phyloP scores from a whole-genome alignment of 1,140 invertebrate genomes.

The Drosophila kurseongensis region DNA sequence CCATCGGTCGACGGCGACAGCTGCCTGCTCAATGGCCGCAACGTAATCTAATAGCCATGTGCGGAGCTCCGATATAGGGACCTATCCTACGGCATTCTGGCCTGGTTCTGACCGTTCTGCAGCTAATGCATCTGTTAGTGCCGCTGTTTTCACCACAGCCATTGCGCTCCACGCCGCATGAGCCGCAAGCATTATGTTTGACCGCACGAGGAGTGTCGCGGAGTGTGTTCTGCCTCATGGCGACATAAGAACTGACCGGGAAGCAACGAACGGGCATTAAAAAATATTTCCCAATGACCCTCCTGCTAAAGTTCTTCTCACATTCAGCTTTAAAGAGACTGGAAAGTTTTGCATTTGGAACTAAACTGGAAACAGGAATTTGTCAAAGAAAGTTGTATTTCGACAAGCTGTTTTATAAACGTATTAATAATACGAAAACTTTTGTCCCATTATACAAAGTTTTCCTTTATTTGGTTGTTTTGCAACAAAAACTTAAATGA shows the following conservation, averaged over 20 bases:
- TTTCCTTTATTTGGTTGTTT: no score
- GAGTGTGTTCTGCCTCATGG: conserved; percentile 35
- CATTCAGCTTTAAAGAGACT: conserved; percentile 33
- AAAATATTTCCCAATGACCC: conserved; percentile 13
- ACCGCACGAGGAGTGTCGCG: conserved; percentile 41
- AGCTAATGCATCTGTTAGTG: conserved; percentile 68
- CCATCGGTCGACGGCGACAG: conserved; percentile 30
- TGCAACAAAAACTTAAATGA: no score
- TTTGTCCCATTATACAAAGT: no score
- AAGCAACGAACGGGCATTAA: conserved; percentile 25
- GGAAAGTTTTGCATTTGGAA: conserved; percentile 22
- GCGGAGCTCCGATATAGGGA: conserved; percentile 4
- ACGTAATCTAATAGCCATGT: conserved; percentile 66
- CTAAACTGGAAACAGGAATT: conserved; percentile 3
- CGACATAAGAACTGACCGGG: conserved; percentile 27
- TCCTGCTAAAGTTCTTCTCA: conserved; percentile 19
- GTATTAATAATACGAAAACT: no score
- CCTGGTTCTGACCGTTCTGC: conserved; percentile 17
- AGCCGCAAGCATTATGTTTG: conserved; percentile 50
- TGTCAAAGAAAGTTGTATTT: neutral
- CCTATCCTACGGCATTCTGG: conserved; percentile 1
- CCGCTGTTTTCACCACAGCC: conserved; percentile 48
- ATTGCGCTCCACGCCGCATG: conserved; percentile 44
- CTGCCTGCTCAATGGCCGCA: conserved; percentile 64
- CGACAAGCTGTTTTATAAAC: no score